Conservation (phyloP, 1,140 invertebrate genomes). For the Bombus balteatus region DNA sequence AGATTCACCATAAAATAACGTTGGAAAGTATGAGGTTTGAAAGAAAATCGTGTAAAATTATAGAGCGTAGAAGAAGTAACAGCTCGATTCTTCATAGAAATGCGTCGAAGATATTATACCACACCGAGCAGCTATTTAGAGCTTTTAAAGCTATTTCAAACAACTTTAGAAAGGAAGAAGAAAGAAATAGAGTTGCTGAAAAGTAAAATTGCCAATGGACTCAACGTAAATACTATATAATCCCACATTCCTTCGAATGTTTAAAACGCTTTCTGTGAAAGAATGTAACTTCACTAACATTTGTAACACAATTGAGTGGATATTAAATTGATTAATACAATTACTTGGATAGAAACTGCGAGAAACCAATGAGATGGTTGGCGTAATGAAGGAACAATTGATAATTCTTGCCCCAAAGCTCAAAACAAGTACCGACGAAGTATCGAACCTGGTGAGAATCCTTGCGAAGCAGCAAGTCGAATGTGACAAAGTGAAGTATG, state of each 20-base stretch:
- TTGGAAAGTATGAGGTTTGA: neutral
- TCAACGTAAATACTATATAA: constrained; percentile 82
- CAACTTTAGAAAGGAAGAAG: constrained; percentile 86
- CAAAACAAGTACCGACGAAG: constrained; percentile 91
- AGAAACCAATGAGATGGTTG: constrained; percentile 92
- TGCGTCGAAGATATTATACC: constrained; percentile 93
- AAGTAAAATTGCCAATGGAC: constrained; percentile 89
- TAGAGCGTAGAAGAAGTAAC: constrained; percentile 90
- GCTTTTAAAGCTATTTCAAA: constrained; percentile 90
- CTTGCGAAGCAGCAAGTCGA: constrained; percentile 91
- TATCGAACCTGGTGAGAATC: constrained; percentile 89
- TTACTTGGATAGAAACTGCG: constrained; percentile 87
- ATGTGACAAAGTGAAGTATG: constrained; percentile 90
- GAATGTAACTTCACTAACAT: neutral
- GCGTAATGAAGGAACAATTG: constrained; percentile 94
- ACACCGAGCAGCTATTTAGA: constrained; percentile 95
- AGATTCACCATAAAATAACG: too few relatives aligned
- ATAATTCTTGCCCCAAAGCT: constrained; percentile 92
- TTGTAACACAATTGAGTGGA: neutral
- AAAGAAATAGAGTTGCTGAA: constrained; percentile 87
- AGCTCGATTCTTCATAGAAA: constrained; percentile 89
- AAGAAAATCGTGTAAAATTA: constrained; percentile 27
- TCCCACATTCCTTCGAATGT: neutral
- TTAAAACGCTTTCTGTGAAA: neutral
- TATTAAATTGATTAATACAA: neutral